Evolutionary conservation across 2,888 invertebrate genomes (phyloP).

Genomic region (Apodemia zela): DNA sequence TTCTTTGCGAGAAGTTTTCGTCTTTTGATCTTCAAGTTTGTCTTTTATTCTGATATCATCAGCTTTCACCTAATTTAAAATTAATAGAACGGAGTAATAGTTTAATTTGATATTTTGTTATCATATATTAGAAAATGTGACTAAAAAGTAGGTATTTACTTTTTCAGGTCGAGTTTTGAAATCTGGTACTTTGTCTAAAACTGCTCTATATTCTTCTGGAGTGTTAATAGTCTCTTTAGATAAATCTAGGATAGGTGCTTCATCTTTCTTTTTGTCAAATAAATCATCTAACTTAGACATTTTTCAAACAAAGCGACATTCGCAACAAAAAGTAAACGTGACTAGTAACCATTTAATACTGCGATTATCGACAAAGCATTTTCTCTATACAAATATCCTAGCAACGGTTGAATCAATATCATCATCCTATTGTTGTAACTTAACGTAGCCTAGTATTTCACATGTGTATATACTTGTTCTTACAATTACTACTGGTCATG

Average conservation of each 20-base stretch:
- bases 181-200: constrained; percentile 93
- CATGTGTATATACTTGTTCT: neutral
- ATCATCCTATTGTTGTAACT: constrained; percentile 2
- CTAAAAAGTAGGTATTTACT: constrained; percentile 64
- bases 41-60: constrained; percentile 90
- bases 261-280: constrained; percentile 91
- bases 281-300: constrained; percentile 90
- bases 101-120: neutral
- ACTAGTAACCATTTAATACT: constrained; percentile 13
- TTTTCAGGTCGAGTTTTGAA: constrained; percentile 94
- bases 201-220: constrained; percentile 89
- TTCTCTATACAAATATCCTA: constrained; percentile 4
- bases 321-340: constrained; percentile 20
- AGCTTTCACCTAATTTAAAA: constrained; percentile 77
- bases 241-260: constrained; percentile 90
- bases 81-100: neutral
- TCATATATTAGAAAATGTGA: neutral
- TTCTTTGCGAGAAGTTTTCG: constrained; percentile 87
- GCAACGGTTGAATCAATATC: constrained; percentile 19
- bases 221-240: constrained; percentile 88
- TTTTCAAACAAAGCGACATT: constrained; percentile 30
- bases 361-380: constrained; percentile 22
- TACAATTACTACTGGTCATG: constrained; percentile 33
- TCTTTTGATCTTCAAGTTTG: constrained; percentile 84
- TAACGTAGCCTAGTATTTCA: neutral